These are phyloP conservation scores for Paracentrotus lividus DNA, from an alignment of 53 echinoderm and acorn worm species.

Conservation along the genomic window DNA sequence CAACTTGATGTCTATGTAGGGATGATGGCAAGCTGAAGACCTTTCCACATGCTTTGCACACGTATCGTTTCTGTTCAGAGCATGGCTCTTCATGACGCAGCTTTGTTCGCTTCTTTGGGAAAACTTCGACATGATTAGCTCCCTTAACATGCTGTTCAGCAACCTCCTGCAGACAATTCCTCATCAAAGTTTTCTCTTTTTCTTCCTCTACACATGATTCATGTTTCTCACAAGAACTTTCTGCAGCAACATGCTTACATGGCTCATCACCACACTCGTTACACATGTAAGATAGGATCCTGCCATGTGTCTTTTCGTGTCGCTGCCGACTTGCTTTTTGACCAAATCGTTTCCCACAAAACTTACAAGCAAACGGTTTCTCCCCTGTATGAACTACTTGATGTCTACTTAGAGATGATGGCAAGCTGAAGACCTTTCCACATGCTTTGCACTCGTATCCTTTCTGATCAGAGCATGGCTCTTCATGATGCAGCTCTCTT, in stretches of 20 bases:
- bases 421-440: conserved; percentile 68
- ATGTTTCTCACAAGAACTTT: background rate
- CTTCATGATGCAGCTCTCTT: background rate
- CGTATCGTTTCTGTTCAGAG: background rate
- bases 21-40: conserved; percentile 36
- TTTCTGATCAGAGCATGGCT: background rate
- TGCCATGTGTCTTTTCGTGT: conserved; percentile 71
- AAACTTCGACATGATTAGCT: background rate
- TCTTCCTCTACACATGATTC: background rate
- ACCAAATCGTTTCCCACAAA: conserved; percentile 76
- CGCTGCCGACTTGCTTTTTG: conserved; percentile 70
- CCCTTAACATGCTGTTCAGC: background rate
- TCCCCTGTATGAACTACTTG: conserved; percentile 73
- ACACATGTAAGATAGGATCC: conserved; percentile 69
- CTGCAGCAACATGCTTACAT: conserved; percentile 41
- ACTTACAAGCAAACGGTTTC: conserved; percentile 73
- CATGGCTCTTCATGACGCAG: background rate
- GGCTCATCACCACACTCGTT: conserved; percentile 66
- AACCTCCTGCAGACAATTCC: conserved; percentile 6
- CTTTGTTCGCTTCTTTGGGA: background rate
- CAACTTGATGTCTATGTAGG: conserved; percentile 47
- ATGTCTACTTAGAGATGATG: conserved; percentile 67
- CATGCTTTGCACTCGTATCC: conserved; percentile 68
- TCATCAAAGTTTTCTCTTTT: conserved; percentile 51
- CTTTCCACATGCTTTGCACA: background rate